Conservation (phyloP, 2,113 vertebrate genomes). For the Calypte anna region DNA sequence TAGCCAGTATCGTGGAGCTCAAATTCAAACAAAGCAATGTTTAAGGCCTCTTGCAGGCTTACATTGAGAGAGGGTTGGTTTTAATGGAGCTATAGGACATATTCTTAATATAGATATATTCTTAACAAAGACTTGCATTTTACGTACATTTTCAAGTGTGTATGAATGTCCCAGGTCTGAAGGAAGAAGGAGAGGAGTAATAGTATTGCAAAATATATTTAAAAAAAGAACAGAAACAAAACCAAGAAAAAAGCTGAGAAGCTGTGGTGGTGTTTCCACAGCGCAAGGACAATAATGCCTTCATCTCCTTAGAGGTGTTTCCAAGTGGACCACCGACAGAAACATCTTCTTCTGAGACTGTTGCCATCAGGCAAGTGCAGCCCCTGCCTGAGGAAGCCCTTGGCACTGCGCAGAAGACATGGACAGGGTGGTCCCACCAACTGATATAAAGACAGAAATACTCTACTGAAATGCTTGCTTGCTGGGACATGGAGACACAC, state of each 20-base stretch:
- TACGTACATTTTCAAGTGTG: rapidly evolving
- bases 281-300: background rate
- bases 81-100: background rate
- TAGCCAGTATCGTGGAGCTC: background rate
- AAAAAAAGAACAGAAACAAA: background rate
- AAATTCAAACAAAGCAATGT: background rate
- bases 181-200: background rate
- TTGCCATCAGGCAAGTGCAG: rapidly evolving
- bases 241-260: background rate
- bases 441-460: background rate
- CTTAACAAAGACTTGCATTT: background rate
- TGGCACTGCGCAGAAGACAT: rapidly evolving
- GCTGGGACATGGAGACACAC: rapidly evolving
- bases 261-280: background rate
- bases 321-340: background rate
- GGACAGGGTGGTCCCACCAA: background rate
- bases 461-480: background rate
- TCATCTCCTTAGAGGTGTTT: background rate
- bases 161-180: background rate
- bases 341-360: background rate
- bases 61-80: background rate
- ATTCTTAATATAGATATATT: too few relatives aligned
- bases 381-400: background rate
- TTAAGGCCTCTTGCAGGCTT: background rate
- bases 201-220: background rate